phyloP scores from a whole-genome alignment of 2,888 invertebrate genomes.

The Sialis lutaria region DNA sequence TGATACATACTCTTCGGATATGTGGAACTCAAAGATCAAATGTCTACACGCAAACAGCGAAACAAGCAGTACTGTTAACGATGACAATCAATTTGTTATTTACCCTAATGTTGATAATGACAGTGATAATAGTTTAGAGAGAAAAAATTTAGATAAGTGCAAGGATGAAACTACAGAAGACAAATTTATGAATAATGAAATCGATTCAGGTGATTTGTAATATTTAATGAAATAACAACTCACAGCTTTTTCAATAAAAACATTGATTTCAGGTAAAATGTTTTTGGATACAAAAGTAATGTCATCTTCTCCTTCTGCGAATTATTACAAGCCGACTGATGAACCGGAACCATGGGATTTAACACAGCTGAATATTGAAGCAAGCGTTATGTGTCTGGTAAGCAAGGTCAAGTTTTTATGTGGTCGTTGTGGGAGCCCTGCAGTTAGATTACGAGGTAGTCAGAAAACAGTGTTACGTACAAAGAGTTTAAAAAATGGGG shows the following conservation, averaged over 20 bases:
- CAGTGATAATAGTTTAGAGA: slow-evolving; percentile 9
- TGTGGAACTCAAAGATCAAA: slow-evolving; percentile 12
- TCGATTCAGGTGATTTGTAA: neutral
- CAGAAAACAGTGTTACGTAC: slow-evolving; percentile 10
- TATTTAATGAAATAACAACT: no score
- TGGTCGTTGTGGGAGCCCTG: slow-evolving; percentile 54
- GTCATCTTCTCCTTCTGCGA: slow-evolving; percentile 46
- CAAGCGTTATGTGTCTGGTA: slow-evolving; percentile 70
- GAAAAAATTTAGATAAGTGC: slow-evolving; percentile 10
- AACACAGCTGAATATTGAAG: slow-evolving; percentile 72
- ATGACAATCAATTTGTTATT: slow-evolving; percentile 34
- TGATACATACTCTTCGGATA: slow-evolving; percentile 1
- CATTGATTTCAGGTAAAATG: slow-evolving; percentile 14
- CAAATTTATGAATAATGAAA: slow-evolving; percentile 11
- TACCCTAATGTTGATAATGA: slow-evolving; percentile 36
- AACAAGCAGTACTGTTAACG: slow-evolving; percentile 13
- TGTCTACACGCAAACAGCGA: slow-evolving; percentile 10
- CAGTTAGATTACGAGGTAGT: slow-evolving; percentile 41
- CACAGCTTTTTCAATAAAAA: no score
- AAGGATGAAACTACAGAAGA: slow-evolving; percentile 10
- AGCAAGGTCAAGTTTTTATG: slow-evolving; percentile 69
- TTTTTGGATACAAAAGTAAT: slow-evolving; percentile 33
- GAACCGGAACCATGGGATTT: slow-evolving; percentile 76
- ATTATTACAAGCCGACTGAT: slow-evolving; percentile 62
- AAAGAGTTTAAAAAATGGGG: slow-evolving; percentile 1